Conservation (phyloP, 1,140 invertebrate genomes). For the Zaprionus tsacasi region DNA sequence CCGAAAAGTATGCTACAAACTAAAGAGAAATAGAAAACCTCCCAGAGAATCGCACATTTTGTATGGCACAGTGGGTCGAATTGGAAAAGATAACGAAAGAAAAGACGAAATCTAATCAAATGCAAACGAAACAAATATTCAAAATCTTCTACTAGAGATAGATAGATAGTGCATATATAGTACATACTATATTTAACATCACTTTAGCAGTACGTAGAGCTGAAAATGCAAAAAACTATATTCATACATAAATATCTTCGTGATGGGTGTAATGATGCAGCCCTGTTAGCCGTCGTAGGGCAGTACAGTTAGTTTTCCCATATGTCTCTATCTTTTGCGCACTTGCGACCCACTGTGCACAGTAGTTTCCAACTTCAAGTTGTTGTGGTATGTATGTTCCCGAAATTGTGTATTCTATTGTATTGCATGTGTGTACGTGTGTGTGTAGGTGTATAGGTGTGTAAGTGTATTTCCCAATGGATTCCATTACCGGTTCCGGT, state of each 20-base stretch:
- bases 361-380: conserved; percentile 3
- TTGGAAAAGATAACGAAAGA: not conserved
- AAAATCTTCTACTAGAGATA: conserved; percentile 21
- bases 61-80: conserved; percentile 21
- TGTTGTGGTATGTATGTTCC: conserved; percentile 16
- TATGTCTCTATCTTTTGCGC: not conserved
- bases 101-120: conserved; percentile 10
- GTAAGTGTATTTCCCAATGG: conserved; percentile 13
- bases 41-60: conserved; percentile 2
- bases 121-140: conserved; percentile 18
- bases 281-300: not conserved
- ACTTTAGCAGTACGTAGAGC: conserved; percentile 9
- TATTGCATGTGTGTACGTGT: conserved; percentile 16
- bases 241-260: conserved; percentile 4
- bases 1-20: not conserved
- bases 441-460: conserved; percentile 17
- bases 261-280: not conserved
- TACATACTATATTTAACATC: conserved; percentile 8
- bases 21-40: not conserved
- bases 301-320: not conserved
- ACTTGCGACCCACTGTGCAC: conserved; percentile 38
- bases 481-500: conserved; percentile 42
- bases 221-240: conserved; percentile 13
- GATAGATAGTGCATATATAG: conserved; percentile 11
- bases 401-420: conserved; percentile 1